Conservation (phyloP, 2,888 invertebrate genomes). For the Danaus chrysippus region DNA sequence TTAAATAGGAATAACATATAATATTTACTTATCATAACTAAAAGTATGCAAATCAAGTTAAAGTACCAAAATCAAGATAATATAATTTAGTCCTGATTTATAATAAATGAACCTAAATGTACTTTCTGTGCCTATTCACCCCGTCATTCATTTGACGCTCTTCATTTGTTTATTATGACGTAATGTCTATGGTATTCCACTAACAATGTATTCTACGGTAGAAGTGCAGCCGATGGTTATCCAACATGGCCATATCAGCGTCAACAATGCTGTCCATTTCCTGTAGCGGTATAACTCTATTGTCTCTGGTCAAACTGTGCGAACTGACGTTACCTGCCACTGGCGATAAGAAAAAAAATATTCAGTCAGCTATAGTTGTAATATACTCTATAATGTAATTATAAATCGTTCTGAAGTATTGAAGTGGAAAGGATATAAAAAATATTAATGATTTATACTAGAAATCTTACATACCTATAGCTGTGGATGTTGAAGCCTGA, state of each 20-base stretch:
- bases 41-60: too few relatives aligned
- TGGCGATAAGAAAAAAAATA: slow-evolving; percentile 10
- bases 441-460: too few relatives aligned
- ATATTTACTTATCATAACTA: too few relatives aligned
- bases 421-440: too few relatives aligned
- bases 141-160: too few relatives aligned
- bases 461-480: slow-evolving; percentile 46
- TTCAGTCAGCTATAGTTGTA: not conserved
- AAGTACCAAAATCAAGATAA: too few relatives aligned
- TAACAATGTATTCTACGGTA: slow-evolving; percentile 66
- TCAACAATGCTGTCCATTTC: slow-evolving; percentile 75
- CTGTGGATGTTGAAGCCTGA: slow-evolving; percentile 37
- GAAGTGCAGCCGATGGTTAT: slow-evolving; percentile 68
- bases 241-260: slow-evolving; percentile 70
- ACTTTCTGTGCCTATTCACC: too few relatives aligned
- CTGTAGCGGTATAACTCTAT: slow-evolving; percentile 59
- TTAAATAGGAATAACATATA: too few relatives aligned
- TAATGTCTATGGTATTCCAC: slow-evolving; percentile 28
- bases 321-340: slow-evolving; percentile 20
- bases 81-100: too few relatives aligned
- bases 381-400: not conserved
- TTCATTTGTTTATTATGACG: too few relatives aligned
- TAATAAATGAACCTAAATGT: too few relatives aligned
- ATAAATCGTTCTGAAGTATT: too few relatives aligned
- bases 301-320: slow-evolving; percentile 33